Evolutionary conservation across 2,888 invertebrate species (phyloP), one percentile per base, ranked within the genome.

Genomic region (Mesorhabditis sp.): DNA sequence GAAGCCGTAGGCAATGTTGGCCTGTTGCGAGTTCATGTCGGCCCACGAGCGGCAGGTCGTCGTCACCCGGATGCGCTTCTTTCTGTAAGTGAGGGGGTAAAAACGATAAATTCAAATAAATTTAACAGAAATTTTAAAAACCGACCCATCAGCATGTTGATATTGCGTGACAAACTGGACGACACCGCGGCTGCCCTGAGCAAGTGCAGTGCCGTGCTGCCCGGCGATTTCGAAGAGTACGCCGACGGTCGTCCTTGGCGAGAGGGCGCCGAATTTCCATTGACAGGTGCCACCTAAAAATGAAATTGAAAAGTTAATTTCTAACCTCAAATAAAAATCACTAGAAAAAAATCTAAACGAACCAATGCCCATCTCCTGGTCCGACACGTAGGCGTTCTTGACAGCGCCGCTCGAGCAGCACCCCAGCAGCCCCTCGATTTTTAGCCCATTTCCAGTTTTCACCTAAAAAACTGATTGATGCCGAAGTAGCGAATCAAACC

Each of bases 91-190:
- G 95, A 94, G 0, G 97, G 96, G 87, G 91, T 93, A 13, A 94
- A 92, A 88, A 96, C 95, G 84, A 94, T 96, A 89, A 96, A 97
- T 7, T 7, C 63, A 13, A 28, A 28, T 28, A 28, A 28, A 28
- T 28, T 1, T 28, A 28, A 28, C 28, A 28, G 28, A 28, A 28
- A 28, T 28, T 28, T 28, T 28, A 28, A 28, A 28, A 28, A 2
- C 28, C 28, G 28, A 94, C 0, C 98, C 98, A 87, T 92, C 93
- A 10, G 95, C 92, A 88, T 98, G 97, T 85, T 95, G 97, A 89
- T 98, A 98, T 87, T 97, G 95, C 1, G 95, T 95, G 78, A 98
- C 95, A 86, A 98, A 94, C 87, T 99, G 98, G 74, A 98, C 91
- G 85, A 93, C 95, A 7, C 97, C 98, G 68, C 96, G 90, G 0